Percentiles rank a stretch among this genome's conserved stretches.
Evolutionary conservation across 2,113 vertebrate species (phyloP).

Genomic region (Vulpes lagopus): DNA sequence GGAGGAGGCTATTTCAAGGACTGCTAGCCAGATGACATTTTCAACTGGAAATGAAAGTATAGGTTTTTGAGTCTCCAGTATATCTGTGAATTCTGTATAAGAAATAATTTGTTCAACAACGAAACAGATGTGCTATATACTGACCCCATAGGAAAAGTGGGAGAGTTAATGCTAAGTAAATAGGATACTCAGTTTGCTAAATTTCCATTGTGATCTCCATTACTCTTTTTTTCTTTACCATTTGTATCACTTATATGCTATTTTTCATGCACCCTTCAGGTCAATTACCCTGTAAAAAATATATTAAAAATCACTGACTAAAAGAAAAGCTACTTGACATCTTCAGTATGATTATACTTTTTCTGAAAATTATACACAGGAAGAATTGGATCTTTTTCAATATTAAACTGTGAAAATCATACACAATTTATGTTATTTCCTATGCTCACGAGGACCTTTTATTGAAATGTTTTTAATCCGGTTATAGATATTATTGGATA

Average conservation of each 20-base stretch:
- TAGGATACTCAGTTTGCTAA: background rate
- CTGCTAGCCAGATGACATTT: slow-evolving; percentile 55
- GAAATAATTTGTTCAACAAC: slow-evolving; percentile 20
- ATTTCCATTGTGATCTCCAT: background rate
- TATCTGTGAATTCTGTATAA: background rate
- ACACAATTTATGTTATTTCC: background rate
- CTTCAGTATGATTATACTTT: background rate
- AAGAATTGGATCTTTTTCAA: background rate
- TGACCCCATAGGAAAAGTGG: background rate
- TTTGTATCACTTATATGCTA: background rate
- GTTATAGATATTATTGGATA: background rate
- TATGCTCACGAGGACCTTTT: background rate
- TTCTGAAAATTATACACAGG: background rate
- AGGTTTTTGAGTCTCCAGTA: background rate
- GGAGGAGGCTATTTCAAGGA: slow-evolving; percentile 28
- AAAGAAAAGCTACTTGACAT: background rate
- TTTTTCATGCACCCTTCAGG: background rate
- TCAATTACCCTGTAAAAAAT: background rate
- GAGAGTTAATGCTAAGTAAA: background rate
- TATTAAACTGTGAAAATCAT: background rate
- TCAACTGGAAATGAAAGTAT: slow-evolving; percentile 61
- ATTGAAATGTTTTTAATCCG: background rate
- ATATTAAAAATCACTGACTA: background rate
- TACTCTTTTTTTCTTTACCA: background rate
- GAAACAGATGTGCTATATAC: slow-evolving; percentile 6